phyloP scores from a whole-genome alignment of 2,797 vertebrate species.

The Eulemur albifrons region DNA sequence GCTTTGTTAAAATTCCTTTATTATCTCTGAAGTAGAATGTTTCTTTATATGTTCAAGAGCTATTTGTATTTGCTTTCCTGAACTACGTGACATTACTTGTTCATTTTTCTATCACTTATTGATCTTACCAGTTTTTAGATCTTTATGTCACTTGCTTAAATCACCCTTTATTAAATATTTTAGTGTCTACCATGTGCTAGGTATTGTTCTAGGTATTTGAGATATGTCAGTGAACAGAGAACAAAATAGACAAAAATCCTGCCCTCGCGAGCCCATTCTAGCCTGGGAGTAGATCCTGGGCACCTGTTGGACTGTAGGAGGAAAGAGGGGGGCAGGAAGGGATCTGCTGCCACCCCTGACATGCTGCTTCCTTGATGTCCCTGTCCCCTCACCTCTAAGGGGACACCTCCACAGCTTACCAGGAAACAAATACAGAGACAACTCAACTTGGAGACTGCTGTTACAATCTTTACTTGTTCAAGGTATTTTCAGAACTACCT shows the following conservation, averaged over 20 bases:
- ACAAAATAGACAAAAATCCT: not conserved
- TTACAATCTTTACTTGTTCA: not conserved
- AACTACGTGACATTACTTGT: not conserved
- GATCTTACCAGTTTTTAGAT: not conserved
- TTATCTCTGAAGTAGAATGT: slow-evolving; percentile 15
- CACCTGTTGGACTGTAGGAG: not conserved
- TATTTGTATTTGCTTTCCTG: not conserved
- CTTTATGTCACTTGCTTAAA: not conserved
- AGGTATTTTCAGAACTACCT: not conserved
- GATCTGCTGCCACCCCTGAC: not conserved
- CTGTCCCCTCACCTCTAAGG: not conserved
- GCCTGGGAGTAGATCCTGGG: not conserved
- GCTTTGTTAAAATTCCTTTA: slow-evolving; percentile 37
- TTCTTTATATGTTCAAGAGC: slow-evolving; percentile 21
- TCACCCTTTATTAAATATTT: slow-evolving; percentile 24
- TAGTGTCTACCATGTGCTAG: not conserved
- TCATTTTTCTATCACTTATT: slow-evolving; percentile 9
- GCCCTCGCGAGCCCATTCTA: not conserved
- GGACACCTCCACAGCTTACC: not conserved
- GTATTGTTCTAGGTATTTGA: not conserved
- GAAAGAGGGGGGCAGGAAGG: not conserved
- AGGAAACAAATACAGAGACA: not conserved
- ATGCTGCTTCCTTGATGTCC: not conserved
- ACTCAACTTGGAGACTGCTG: not conserved
- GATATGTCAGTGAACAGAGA: not conserved